Evolutionary conservation across 2,888 invertebrate species (phyloP).

Genomic region (Drosophila longiperda): DNA sequence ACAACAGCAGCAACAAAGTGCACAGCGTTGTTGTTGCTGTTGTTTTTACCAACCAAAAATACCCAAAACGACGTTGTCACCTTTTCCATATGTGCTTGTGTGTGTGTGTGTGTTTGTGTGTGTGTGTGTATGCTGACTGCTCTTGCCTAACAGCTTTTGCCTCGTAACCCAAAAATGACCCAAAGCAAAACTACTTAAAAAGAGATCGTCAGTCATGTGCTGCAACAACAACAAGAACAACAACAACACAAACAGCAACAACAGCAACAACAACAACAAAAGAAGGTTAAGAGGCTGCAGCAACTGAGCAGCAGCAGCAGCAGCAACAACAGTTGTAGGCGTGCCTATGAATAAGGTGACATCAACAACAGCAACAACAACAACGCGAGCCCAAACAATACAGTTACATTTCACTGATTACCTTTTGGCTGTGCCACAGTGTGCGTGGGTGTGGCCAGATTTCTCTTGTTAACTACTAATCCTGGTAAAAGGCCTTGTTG

Average conservation of each 20-base stretch:
- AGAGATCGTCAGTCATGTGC: slow-evolving; percentile 69
- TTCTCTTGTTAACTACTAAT: slow-evolving; percentile 81
- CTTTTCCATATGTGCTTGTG: slow-evolving; percentile 38
- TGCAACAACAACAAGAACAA: slow-evolving; percentile 28
- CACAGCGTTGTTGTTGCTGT: slow-evolving; percentile 37
- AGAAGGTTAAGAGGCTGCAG: slow-evolving; percentile 17
- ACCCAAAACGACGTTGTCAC: slow-evolving; percentile 71
- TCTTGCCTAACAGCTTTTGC: slow-evolving; percentile 16
- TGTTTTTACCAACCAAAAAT: slow-evolving; percentile 16
- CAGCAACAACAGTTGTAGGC: slow-evolving; percentile 44
- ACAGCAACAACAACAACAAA: slow-evolving; percentile 8
- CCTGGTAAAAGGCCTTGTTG: slow-evolving; percentile 80
- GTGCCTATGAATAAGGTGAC: slow-evolving; percentile 61
- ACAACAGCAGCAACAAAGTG: slow-evolving; percentile 37
- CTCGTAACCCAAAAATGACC: slow-evolving; percentile 64
- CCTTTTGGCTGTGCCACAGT: slow-evolving; percentile 69
- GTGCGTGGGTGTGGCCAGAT: slow-evolving; percentile 69
- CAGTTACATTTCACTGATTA: slow-evolving; percentile 81
- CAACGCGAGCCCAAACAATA: slow-evolving; percentile 68
- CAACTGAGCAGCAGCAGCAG: slow-evolving; percentile 41
- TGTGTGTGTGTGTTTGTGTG: slow-evolving; percentile 6
- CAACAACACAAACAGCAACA: slow-evolving; percentile 11
- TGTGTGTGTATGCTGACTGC: slow-evolving; percentile 8
- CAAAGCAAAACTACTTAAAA: slow-evolving; percentile 76
- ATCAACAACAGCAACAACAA: slow-evolving; percentile 45